phyloP scores from a whole-genome alignment of 2,797 vertebrate species.

The Sparidentex hasta region DNA sequence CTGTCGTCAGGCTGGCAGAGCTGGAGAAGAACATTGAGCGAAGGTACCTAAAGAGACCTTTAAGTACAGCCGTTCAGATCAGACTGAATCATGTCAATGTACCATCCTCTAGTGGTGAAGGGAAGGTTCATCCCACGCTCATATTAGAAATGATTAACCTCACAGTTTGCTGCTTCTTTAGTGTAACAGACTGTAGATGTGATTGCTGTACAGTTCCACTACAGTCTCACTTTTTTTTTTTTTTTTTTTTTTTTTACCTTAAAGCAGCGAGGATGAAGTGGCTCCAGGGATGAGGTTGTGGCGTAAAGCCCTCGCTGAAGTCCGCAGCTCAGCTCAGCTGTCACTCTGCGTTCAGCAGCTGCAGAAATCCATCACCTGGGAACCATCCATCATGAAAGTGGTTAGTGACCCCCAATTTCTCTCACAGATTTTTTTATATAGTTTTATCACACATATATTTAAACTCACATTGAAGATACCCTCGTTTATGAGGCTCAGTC shows the following conservation, averaged over 20 bases:
- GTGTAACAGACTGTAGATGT: neutral
- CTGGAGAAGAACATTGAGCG: conserved; percentile 98
- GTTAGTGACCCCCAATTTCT: conserved; percentile 82
- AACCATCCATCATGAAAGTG: conserved; percentile 97
- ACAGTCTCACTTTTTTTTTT: conserved; percentile 2
- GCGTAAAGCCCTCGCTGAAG: conserved; percentile 92
- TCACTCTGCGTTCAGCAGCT: conserved; percentile 97
- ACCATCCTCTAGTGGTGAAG: conserved; percentile 93
- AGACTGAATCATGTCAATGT: conserved; percentile 94
- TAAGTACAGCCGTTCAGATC: conserved; percentile 91
- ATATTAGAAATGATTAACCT: conserved; percentile 70
- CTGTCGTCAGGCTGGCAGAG: conserved; percentile 94
- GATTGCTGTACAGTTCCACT: neutral
- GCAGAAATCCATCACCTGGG: conserved; percentile 97
- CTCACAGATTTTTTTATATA: conserved; percentile 14
- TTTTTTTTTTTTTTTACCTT: conserved; percentile 36
- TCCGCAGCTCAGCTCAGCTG: conserved; percentile 95
- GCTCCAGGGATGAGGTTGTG: conserved; percentile 94
- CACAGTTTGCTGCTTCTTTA: conserved; percentile 2
- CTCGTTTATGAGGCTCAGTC: neutral
- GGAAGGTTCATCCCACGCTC: conserved; percentile 91
- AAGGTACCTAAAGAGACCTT: conserved; percentile 96
- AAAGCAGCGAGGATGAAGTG: conserved; percentile 93
- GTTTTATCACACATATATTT: neutral
- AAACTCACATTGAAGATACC: neutral